Evolutionary conservation across 2,888 invertebrate genomes (phyloP).

Genomic region (Synanthedon andrenaeformis): DNA sequence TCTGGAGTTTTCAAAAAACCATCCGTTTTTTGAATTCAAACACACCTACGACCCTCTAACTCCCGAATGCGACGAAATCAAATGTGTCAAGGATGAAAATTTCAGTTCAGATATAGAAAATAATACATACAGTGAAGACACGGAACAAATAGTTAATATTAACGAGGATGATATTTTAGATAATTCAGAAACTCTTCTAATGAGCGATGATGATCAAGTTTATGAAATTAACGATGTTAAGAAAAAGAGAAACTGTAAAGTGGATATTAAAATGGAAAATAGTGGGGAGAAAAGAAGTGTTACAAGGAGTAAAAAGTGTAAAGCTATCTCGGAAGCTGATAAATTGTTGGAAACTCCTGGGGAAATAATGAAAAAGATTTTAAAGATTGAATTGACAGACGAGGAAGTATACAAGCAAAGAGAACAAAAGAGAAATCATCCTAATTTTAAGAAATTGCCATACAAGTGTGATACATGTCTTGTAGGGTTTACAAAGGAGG

Average conservation of each 20-base stretch:
- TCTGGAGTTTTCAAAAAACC: conserved; percentile 6
- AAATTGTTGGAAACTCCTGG: not conserved
- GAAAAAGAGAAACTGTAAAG: not conserved
- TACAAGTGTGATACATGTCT: conserved; percentile 45
- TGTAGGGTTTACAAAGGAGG: conserved; percentile 31
- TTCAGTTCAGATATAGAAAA: not conserved
- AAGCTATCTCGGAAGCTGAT: not conserved
- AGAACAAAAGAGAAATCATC: conserved; percentile 35
- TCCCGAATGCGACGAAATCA: not conserved
- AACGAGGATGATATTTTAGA: not conserved
- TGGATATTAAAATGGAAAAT: conserved; percentile 2
- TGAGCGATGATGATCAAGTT: not conserved
- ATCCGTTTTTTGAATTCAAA: conserved; percentile 7
- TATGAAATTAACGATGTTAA: conserved; percentile 1
- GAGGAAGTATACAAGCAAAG: conserved; percentile 32
- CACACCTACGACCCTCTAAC: conserved; percentile 9
- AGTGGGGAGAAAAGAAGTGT: conserved; percentile 1
- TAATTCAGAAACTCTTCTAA: not conserved
- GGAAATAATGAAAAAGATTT: conserved; percentile 22
- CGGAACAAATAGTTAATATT: not conserved
- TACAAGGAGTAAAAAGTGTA: not conserved
- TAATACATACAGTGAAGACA: not conserved
- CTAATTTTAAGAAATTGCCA: conserved; percentile 41
- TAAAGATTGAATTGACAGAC: conserved; percentile 22
- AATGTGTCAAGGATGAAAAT: conserved; percentile 3